These are phyloP conservation scores for Dufourea novaeangliae DNA, from an alignment of 1,140 invertebrate species.

Conservation along the genomic window DNA sequence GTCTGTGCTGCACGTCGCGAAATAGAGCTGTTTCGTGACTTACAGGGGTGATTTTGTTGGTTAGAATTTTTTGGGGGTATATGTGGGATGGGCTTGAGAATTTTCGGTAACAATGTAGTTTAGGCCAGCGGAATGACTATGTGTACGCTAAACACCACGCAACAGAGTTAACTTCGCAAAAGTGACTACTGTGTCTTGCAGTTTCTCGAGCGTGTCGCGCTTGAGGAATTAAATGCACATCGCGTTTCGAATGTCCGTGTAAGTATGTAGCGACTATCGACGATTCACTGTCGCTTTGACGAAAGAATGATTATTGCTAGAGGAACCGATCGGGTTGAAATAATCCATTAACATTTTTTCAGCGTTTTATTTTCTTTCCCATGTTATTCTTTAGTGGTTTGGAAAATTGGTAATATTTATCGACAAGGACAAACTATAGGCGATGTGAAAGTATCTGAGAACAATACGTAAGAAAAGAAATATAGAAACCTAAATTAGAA, in stretches of 20 bases:
- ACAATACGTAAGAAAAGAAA: no score
- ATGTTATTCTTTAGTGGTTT: no score
- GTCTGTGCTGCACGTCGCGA: no score
- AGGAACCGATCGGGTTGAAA: no score
- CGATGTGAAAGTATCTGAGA: no score
- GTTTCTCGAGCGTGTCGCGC: background rate
- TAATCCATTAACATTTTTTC: no score
- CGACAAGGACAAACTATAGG: no score
- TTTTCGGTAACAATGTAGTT: background rate
- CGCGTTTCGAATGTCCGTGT: background rate
- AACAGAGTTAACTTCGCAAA: background rate
- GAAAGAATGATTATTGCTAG: background rate
- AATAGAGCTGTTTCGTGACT: no score
- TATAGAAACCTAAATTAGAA: no score
- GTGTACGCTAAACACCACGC: background rate
- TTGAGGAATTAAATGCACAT: background rate
- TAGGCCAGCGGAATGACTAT: background rate
- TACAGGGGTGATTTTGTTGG: background rate
- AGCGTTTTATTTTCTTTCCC: no score
- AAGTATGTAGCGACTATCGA: slow-evolving; percentile 1
- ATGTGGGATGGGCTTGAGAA: background rate
- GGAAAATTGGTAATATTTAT: no score
- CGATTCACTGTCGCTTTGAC: background rate
- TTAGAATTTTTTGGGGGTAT: background rate
- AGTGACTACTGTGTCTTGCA: background rate